Conservation (phyloP, 2,113 vertebrate genomes). For the Albula goreensis region DNA sequence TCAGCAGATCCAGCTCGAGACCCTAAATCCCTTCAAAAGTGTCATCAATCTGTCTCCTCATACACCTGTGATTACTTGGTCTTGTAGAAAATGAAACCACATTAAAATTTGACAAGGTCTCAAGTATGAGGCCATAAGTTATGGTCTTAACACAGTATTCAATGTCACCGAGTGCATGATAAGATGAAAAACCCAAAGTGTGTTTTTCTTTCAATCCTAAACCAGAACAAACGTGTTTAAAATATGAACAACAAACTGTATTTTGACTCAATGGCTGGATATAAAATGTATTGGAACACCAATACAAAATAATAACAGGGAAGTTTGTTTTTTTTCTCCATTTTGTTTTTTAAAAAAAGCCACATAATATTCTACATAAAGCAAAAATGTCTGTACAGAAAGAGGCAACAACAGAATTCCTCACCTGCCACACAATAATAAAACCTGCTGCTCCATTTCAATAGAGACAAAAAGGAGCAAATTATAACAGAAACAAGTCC, state of each 20-base stretch:
- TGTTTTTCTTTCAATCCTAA: not conserved
- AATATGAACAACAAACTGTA: constrained; percentile 22
- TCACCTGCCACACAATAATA: constrained; percentile 68
- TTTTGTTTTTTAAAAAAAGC: constrained; percentile 82
- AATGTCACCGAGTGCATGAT: not conserved
- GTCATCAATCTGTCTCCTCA: too few species aligned
- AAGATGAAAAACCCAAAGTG: not conserved
- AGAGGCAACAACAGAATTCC: constrained; percentile 82
- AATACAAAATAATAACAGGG: constrained; percentile 82
- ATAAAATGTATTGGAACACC: constrained; percentile 80
- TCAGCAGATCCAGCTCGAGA: too few species aligned
- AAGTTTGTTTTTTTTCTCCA: constrained; percentile 54
- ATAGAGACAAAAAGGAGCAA: constrained; percentile 60
- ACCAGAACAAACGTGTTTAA: constrained; percentile 2
- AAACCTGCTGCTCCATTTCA: constrained; percentile 65
- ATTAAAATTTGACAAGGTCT: not conserved
- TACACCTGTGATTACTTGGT: too few species aligned
- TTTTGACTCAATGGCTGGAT: constrained; percentile 60
- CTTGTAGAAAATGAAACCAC: too few species aligned
- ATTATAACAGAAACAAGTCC: constrained; percentile 72
- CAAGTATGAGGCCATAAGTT: not conserved
- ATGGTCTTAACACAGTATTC: not conserved
- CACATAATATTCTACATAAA: constrained; percentile 93
- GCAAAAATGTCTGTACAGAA: constrained; percentile 88
- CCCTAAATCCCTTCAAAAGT: too few species aligned